A percentile compares a stretch with the other conserved stretches of the same genome.
These are phyloP conservation scores for Pseudoips prasinana DNA, from an alignment of 2,888 invertebrate species.

Conservation along the genomic window DNA sequence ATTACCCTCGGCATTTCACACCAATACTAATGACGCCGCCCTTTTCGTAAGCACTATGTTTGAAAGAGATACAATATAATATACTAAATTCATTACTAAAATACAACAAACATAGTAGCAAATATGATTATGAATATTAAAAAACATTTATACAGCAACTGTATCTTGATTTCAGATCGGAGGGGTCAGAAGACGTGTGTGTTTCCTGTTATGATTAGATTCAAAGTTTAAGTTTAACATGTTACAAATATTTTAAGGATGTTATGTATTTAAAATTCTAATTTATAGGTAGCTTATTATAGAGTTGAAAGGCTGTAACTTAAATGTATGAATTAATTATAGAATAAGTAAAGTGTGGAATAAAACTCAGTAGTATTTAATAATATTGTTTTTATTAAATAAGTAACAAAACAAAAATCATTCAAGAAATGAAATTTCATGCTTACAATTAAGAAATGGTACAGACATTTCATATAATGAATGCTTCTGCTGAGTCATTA, in stretches of 20 bases:
- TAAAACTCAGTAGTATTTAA: constrained; percentile 28
- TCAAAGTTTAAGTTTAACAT: constrained; percentile 1
- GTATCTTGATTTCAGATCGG: constrained; percentile 55
- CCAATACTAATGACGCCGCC: too few relatives aligned
- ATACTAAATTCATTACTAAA: too few relatives aligned
- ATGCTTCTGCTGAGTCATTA: too few relatives aligned
- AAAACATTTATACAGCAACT: too few relatives aligned
- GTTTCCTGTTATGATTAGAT: constrained; percentile 63
- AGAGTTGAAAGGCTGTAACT: constrained; percentile 29
- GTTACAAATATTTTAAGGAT: constrained; percentile 2
- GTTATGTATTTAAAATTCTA: constrained; percentile 4
- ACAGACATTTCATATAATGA: neutral
- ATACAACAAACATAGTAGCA: too few relatives aligned
- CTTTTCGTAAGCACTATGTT: too few relatives aligned
- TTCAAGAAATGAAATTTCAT: constrained; percentile 13
- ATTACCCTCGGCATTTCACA: too few relatives aligned
- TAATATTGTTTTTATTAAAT: constrained; percentile 42
- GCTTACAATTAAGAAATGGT: neutral
- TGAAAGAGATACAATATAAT: too few relatives aligned
- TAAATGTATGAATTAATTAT: constrained; percentile 18
- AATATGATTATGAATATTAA: too few relatives aligned
- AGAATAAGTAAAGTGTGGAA: constrained; percentile 20
- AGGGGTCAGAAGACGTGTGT: constrained; percentile 58
- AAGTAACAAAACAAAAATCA: constrained; percentile 37
- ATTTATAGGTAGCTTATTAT: neutral